These are phyloP conservation scores for Enteromius argenteus DNA, from an alignment of 2,797 vertebrate genomes.

Conservation along the genomic window DNA sequence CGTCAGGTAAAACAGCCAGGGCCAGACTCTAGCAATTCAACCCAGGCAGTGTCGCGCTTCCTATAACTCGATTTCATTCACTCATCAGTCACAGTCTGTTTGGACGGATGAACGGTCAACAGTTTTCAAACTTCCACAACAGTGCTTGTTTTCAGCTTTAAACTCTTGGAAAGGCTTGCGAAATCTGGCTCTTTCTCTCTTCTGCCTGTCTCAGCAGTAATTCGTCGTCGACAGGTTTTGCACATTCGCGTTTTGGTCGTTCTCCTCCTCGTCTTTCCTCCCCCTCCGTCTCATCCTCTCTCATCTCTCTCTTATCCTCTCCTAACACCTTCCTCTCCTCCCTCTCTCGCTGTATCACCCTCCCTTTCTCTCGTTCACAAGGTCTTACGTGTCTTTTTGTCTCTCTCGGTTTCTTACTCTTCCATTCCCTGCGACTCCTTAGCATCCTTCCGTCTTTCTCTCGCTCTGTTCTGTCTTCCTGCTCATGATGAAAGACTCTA, in stretches of 20 bases:
- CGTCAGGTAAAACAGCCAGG: slow-evolving; percentile 1
- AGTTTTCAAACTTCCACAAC: slow-evolving; percentile 12
- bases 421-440: slow-evolving; percentile 21
- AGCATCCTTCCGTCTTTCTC: slow-evolving; percentile 6
- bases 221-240: slow-evolving; percentile 22
- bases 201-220: slow-evolving; percentile 43
- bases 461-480: slow-evolving; percentile 34
- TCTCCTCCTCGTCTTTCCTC: slow-evolving; percentile 16
- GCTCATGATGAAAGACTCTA: slow-evolving; percentile 39
- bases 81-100: slow-evolving; percentile 9
- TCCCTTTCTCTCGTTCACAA: not conserved
- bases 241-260: slow-evolving; percentile 7
- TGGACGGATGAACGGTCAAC: not conserved
- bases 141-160: slow-evolving; percentile 27
- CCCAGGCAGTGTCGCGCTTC: not conserved
- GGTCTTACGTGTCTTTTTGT: slow-evolving; percentile 10
- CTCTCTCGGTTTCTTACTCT: slow-evolving; percentile 22
- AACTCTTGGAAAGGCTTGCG: slow-evolving; percentile 4
- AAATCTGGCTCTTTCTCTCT: not conserved
- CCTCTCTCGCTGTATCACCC: not conserved
- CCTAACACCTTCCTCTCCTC: slow-evolving; percentile 18
- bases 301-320: slow-evolving; percentile 4
- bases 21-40: not conserved
- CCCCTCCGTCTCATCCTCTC: not conserved
- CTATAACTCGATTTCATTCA: not conserved